Evolutionary conservation across 2,888 invertebrate species (phyloP).

Genomic region (Caenorhabditis becei): DNA sequence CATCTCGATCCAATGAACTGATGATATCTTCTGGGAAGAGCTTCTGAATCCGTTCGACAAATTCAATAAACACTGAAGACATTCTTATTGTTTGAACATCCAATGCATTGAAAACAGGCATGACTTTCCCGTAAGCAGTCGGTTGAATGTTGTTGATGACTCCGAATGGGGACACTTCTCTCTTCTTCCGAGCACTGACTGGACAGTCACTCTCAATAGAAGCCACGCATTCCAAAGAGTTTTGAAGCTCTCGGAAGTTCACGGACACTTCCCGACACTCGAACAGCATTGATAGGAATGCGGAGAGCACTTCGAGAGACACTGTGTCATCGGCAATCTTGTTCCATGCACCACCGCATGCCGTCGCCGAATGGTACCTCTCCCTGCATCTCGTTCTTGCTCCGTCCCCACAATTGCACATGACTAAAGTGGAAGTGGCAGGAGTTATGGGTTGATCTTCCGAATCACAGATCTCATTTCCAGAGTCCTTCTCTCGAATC

Average conservation of each 20-base stretch:
- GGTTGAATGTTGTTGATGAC: slow-evolving; percentile 37
- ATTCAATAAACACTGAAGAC: slow-evolving; percentile 67
- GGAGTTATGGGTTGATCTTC: slow-evolving; percentile 12
- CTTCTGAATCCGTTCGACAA: slow-evolving; percentile 60
- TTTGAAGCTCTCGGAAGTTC: slow-evolving; percentile 32
- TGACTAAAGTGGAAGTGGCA: slow-evolving; percentile 44
- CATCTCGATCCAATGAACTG: slow-evolving; percentile 20
- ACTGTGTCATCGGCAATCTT: slow-evolving; percentile 69
- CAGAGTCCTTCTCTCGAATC: slow-evolving; percentile 7
- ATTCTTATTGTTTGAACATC: slow-evolving; percentile 71
- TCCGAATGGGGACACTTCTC: slow-evolving; percentile 25
- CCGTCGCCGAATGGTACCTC: slow-evolving; percentile 58
- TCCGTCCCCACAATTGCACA: slow-evolving; percentile 65
- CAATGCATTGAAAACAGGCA: slow-evolving; percentile 66
- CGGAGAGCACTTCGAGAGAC: slow-evolving; percentile 62
- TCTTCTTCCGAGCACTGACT: slow-evolving; percentile 20
- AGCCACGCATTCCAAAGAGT: slow-evolving; percentile 56
- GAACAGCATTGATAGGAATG: slow-evolving; percentile 59
- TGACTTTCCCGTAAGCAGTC: slow-evolving; percentile 36
- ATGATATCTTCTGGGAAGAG: slow-evolving; percentile 48
- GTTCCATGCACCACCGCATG: slow-evolving; percentile 65
- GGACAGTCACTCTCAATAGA: slow-evolving; percentile 62
- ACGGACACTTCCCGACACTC: slow-evolving; percentile 58
- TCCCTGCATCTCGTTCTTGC: slow-evolving; percentile 48
- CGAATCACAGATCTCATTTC: slow-evolving; percentile 30